phyloP scores from a whole-genome alignment of 2,888 invertebrate genomes.

The Andrena marginata region DNA sequence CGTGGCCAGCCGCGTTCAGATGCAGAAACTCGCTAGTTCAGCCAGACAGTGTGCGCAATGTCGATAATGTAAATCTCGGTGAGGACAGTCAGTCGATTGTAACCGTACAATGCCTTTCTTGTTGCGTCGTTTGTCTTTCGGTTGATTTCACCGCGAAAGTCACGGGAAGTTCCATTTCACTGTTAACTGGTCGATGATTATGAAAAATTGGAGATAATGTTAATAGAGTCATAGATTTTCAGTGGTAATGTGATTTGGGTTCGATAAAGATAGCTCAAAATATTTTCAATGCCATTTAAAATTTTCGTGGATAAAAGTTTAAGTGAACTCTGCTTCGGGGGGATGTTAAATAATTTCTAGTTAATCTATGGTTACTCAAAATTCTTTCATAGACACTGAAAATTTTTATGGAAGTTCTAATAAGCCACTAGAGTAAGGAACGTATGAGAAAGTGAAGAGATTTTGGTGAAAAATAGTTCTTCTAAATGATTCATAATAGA shows the following conservation, averaged over 20 bases:
- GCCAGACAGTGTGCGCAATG: conserved; percentile 26
- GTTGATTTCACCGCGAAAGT: background rate
- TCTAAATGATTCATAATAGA: too few species aligned
- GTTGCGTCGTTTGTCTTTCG: background rate
- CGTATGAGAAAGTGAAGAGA: background rate
- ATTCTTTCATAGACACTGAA: too few species aligned
- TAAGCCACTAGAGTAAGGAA: too few species aligned
- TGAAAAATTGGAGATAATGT: background rate
- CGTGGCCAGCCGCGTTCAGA: conserved; percentile 13
- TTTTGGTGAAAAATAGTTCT: background rate
- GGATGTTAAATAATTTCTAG: too few species aligned
- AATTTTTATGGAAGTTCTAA: too few species aligned
- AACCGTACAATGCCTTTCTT: background rate
- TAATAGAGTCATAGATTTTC: too few species aligned
- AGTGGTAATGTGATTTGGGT: too few species aligned
- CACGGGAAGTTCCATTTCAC: background rate
- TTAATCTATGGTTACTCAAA: too few species aligned
- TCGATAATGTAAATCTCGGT: conserved; percentile 51
- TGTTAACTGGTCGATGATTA: background rate
- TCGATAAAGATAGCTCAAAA: background rate
- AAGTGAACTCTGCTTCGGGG: too few species aligned
- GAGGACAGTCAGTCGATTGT: conserved; percentile 14
- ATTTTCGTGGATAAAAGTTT: too few species aligned
- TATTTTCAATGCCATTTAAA: background rate
- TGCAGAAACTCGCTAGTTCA: conserved; percentile 39